phyloP scores from a whole-genome alignment of 2,888 invertebrate genomes.

The Eupithecia subfuscata region DNA sequence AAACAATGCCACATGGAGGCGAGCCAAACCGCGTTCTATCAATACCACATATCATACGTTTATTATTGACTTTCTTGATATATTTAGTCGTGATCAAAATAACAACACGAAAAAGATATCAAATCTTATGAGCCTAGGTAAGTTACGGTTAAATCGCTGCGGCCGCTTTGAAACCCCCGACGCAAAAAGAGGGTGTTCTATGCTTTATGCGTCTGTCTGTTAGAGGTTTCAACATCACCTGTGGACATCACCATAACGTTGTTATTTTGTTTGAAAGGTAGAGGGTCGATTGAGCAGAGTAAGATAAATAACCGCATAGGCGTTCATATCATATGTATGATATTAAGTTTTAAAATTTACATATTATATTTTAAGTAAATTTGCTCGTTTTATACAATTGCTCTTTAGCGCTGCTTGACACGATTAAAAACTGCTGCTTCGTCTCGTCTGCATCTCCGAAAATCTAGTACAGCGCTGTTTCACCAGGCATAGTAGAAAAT shows the following conservation, averaged over 20 bases:
- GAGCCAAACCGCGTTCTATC: slow-evolving; percentile 40
- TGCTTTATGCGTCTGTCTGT: no score
- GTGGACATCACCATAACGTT: neutral
- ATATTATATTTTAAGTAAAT: neutral
- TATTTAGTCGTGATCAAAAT: neutral
- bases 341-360: no score
- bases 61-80: neutral
- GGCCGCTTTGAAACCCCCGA: neutral
- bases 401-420: neutral
- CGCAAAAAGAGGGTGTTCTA: neutral
- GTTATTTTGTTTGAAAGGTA: neutral
- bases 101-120: neutral
- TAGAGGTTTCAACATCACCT: neutral
- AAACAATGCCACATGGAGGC: slow-evolving; percentile 58
- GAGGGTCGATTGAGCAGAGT: neutral
- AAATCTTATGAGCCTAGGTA: neutral
- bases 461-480: neutral
- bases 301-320: neutral
- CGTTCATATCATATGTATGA: no score
- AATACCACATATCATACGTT: slow-evolving; percentile 24
- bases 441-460: neutral
- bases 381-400: neutral
- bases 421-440: neutral
- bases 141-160: neutral
- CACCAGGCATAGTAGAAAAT: neutral